Evolutionary conservation across 2,888 invertebrate genomes (phyloP).

Genomic region (Mermis nigrescens): DNA sequence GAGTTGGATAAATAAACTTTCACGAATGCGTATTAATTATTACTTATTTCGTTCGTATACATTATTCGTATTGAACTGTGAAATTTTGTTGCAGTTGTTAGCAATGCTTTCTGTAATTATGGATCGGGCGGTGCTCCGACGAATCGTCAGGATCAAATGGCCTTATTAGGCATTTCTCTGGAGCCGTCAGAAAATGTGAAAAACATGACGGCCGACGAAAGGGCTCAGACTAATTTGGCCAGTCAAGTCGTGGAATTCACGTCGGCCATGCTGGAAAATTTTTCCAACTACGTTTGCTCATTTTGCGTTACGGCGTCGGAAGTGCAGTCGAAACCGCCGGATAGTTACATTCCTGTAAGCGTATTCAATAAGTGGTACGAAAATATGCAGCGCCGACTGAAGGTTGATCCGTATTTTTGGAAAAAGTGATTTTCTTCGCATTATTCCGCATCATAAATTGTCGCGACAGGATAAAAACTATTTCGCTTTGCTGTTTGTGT

Average conservation of each 20-base stretch:
- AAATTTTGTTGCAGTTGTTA: too few relatives aligned
- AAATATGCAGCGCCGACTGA: slow-evolving; percentile 67
- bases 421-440: slow-evolving; percentile 39
- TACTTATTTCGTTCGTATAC: too few relatives aligned
- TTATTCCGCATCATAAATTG: not conserved
- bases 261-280: slow-evolving; percentile 75
- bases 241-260: slow-evolving; percentile 40
- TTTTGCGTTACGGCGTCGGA: slow-evolving; percentile 49
- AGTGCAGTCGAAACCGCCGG: slow-evolving; percentile 55
- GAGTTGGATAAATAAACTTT: too few relatives aligned
- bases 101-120: not conserved
- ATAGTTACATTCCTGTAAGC: slow-evolving; percentile 66
- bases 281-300: slow-evolving; percentile 76
- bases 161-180: slow-evolving; percentile 63
- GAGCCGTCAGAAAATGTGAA: slow-evolving; percentile 46
- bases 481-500: too few relatives aligned
- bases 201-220: slow-evolving; percentile 36
- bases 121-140: not conserved
- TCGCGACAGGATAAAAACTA: too few relatives aligned
- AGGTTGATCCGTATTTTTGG: slow-evolving; percentile 86
- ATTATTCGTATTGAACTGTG: too few relatives aligned
- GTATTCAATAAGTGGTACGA: slow-evolving; percentile 79
- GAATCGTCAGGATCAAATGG: not conserved
- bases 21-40: too few relatives aligned
- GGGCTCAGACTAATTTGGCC: slow-evolving; percentile 28